Evolutionary conservation across 2,113 vertebrate genomes (phyloP), one percentile per base, ranked within the genome.

Genomic region (Sigmodon hispidus): DNA sequence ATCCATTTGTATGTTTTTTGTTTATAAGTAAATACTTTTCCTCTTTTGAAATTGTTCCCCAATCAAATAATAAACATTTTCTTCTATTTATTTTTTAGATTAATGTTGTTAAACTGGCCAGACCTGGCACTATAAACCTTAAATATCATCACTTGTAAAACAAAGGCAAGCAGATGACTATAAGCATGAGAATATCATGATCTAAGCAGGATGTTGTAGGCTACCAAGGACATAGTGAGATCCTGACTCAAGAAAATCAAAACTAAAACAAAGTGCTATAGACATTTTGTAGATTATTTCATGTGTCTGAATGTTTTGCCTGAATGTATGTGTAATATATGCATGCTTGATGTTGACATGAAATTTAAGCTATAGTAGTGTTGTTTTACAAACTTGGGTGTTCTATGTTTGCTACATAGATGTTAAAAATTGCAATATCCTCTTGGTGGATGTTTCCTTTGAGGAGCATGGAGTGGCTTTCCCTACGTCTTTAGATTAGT

Each of bases 11-110:
- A 80, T 12, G 5, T 21, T 4, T 87, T 96, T 43, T 90, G 19
- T 76, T 89, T 81, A 19, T 92, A 73, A 87, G 73, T 85, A 79
- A 87, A 73, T 70, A 67, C 22, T 87, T 93, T 81, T 48, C 21
- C 52, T 36, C 22, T 85, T 75, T 75, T 85, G 24, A 92, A 93
- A 96, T 48, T 26, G 13, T 72, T 89, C 36, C 29, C 36, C 19
- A 93, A 55, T 34, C 90, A 84, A 31, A 55, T 52, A 70, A 3
- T 34, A 31, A 79, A 29, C 31, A 83, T 93, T 94, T 86, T 94
- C 67, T 95, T 75, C 52, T 52, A 2, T 57, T 77, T 87, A 40
- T 36, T 81, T 22, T 21, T n/a, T 24, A 80, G 87, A 55, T 90
- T 96, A 80, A 85, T 70, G 21, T 40, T 48, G 52, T 79, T 34